These are phyloP conservation scores for rat (Rattus norvegicus) DNA, from an alignment of 2,113 vertebrate genomes.

Conservation along the genomic window DNA sequence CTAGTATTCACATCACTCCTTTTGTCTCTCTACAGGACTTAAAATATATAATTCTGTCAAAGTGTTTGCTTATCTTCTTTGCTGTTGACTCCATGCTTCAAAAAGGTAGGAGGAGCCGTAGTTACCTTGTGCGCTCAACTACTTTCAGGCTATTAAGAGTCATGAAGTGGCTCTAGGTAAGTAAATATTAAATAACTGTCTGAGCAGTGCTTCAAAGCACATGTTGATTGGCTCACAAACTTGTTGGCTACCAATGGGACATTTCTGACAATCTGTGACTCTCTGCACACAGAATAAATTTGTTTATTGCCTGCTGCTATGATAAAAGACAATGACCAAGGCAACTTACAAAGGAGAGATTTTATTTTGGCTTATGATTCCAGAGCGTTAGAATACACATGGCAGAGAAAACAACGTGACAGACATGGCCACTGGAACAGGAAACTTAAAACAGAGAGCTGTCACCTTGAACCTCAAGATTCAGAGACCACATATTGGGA, in stretches of 20 bases:
- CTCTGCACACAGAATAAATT: no score
- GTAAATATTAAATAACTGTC: neutral
- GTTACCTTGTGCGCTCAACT: neutral
- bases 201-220: neutral
- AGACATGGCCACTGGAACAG: neutral
- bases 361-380: neutral
- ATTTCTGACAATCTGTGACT: neutral
- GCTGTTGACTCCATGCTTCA: neutral
- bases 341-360: neutral
- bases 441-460: neutral
- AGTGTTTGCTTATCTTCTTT: neutral
- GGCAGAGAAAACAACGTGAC: neutral
- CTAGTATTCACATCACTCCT: neutral
- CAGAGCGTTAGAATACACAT: no score
- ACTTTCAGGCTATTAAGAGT: neutral
- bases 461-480: neutral
- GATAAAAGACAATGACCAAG: neutral
- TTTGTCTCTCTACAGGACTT: neutral
- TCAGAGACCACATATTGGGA: neutral
- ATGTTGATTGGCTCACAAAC: neutral
- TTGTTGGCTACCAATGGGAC: neutral
- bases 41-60: neutral
- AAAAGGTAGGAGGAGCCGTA: neutral
- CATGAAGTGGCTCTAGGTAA: rapidly evolving
- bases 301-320: neutral